Percentiles rank a stretch among this genome's conserved stretches.
Conservation (phyloP, 2,113 vertebrate species). For the Anas platyrhynchos region DNA sequence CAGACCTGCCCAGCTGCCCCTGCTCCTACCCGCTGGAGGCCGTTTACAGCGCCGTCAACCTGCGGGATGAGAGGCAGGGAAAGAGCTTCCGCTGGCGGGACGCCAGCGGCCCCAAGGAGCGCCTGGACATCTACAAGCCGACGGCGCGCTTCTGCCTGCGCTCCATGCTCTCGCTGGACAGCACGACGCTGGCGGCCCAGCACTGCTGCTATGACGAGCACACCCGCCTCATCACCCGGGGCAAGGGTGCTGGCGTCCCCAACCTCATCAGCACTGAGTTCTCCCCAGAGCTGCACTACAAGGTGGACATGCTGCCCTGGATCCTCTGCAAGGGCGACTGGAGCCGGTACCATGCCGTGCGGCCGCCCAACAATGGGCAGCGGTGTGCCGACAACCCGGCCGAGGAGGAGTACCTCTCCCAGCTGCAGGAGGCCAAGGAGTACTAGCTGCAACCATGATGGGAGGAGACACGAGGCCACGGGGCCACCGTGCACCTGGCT, state of each 20-base stretch:
- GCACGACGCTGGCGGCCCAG: constrained; percentile 87
- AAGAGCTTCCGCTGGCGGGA: constrained; percentile 88
- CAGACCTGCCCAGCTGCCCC: constrained; percentile 90
- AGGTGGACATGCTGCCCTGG: constrained; percentile 92
- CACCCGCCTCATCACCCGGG: constrained; percentile 87
- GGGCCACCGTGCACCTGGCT: background rate
- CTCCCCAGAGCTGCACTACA: constrained; percentile 93
- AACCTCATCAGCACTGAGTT: constrained; percentile 92
- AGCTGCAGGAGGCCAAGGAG: constrained; percentile 91
- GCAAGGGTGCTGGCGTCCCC: constrained; percentile 88
- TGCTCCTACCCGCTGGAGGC: constrained; percentile 86
- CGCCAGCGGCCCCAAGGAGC: constrained; percentile 86
- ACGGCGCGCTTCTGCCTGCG: constrained; percentile 88
- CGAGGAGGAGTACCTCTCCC: constrained; percentile 87
- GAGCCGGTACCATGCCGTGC: constrained; percentile 87
- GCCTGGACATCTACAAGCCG: constrained; percentile 91
- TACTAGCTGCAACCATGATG: constrained; percentile 71
- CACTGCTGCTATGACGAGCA: constrained; percentile 90
- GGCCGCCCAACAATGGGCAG: constrained; percentile 89
- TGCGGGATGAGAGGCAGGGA: constrained; percentile 80
- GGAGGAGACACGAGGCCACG: background rate
- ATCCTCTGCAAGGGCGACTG: constrained; percentile 95
- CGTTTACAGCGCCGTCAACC: constrained; percentile 78
- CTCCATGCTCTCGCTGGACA: constrained; percentile 84
- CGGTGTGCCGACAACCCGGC: constrained; percentile 85